Base-by-base conservation (phyloP, 2,888 invertebrate species). In the Oscheius sp. region DNA sequence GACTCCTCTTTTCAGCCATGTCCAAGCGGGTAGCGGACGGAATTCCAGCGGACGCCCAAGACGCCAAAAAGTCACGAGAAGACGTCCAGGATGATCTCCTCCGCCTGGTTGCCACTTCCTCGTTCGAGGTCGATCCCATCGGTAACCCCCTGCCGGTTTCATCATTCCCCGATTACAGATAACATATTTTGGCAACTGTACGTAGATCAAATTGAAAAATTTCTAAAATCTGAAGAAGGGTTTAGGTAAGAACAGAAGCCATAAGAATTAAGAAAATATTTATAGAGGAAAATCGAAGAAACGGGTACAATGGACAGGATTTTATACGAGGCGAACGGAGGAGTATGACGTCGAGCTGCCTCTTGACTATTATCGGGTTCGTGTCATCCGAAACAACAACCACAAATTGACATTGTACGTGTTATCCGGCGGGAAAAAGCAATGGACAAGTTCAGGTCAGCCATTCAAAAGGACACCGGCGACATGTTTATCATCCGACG, bases 301-400 rank as follows among this genome's bases (percentile, higher is more conserved):
- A 55, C 55, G 55, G 25, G 25, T 55, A 18, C 55, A 23, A 23
- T 55, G 55, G 55, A 55, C 55, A 5, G 55, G 55, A 25, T 55
- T 23, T 23, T 55, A 55, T 13, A 21, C 23, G 21, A 16, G 55
- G 21, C 7, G 23, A 23, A 55, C 55, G 25, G 23, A 55, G 2
- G 55, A 55, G 13, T 55, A 55, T 13, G 55, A 55, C 23, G 25
- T 55, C 23, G 55, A 55, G 13, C 21, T 55, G 55, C 55, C 55
- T 6, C 55, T 55, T 6, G 55, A 55, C 13, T 55, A 55, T 23
- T 21, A 55, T 23, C 55, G 55, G 3, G 25, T 55, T 5, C 16
- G 21, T 3, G 55, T 55, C 23, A 5, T 55, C 23, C 16, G 21
- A 55, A 55, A 21, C 21, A 55, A 5, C 25, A 6, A 21, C 2